Evolutionary conservation across 2,888 invertebrate genomes (phyloP).

Genomic region (Sesia apiformis): DNA sequence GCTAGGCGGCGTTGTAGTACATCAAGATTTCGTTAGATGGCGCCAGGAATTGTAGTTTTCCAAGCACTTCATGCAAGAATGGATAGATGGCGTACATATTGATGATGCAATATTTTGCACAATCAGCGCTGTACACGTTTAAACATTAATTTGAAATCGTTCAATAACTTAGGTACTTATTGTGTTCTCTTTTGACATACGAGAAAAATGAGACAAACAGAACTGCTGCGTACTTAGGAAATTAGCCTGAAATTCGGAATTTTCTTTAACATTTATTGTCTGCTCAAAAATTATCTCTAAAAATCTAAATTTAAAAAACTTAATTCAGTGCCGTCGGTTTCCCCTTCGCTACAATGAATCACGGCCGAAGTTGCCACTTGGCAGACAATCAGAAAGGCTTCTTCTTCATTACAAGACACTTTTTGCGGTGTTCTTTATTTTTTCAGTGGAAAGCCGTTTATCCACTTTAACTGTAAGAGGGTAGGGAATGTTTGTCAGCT

Average conservation of each 20-base stretch:
- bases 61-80: background rate
- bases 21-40: background rate
- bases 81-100: background rate
- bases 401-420: conserved; percentile 34
- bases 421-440: conserved; percentile 24
- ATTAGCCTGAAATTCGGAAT: no score
- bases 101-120: no score
- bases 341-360: conserved; percentile 25
- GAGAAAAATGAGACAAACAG: no score
- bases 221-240: no score
- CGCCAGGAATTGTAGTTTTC: background rate
- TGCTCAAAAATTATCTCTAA: no score
- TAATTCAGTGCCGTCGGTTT: background rate
- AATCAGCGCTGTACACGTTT: no score
- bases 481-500: conserved; percentile 18
- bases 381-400: conserved; percentile 33
- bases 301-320: no score
- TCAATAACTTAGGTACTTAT: no score
- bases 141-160: no score
- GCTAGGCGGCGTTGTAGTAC: background rate
- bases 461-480: conserved; percentile 20
- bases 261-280: no score
- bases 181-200: no score
- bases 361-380: conserved; percentile 34
- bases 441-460: conserved; percentile 23